Evolutionary conservation across 2,888 invertebrate species (phyloP).

Genomic region (Hartigia nigra): DNA sequence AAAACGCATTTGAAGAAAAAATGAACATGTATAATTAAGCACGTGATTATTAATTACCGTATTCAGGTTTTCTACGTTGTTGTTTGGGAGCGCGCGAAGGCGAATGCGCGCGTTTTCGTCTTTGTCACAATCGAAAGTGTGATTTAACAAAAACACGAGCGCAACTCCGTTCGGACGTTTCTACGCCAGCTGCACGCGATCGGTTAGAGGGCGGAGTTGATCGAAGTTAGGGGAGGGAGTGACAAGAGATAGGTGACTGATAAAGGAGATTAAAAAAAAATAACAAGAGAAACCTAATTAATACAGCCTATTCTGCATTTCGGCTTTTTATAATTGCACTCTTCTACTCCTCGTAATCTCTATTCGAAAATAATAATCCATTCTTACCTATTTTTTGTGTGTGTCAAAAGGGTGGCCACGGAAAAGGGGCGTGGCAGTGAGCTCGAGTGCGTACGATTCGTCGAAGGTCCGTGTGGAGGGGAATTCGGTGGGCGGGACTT

Average conservation of each 20-base stretch:
- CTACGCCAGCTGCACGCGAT: background rate
- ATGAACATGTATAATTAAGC: background rate
- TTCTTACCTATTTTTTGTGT: background rate
- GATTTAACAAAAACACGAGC: background rate
- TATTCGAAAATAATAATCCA: slow-evolving; percentile 23
- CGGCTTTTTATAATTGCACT: slow-evolving; percentile 43
- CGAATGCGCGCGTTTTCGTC: background rate
- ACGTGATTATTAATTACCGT: background rate
- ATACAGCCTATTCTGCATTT: slow-evolving; percentile 33
- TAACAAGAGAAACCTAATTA: background rate
- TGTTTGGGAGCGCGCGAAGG: background rate
- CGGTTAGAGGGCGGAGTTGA: background rate
- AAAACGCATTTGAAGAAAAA: background rate
- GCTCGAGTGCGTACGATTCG: background rate
- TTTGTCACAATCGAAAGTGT: background rate
- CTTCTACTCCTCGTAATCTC: slow-evolving; percentile 38
- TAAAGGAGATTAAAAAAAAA: background rate
- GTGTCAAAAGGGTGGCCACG: background rate
- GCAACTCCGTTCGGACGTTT: slow-evolving; percentile 3
- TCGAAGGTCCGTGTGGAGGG: background rate
- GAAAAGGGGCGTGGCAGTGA: background rate
- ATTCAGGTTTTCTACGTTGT: slow-evolving; percentile 8
- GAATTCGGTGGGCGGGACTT: background rate
- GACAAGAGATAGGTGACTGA: background rate
- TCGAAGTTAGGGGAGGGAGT: background rate